A percentile compares a stretch with the other conserved stretches of the same genome.
Evolutionary conservation across 2,888 invertebrate genomes (phyloP).

Genomic region (Aphidius colemani): DNA sequence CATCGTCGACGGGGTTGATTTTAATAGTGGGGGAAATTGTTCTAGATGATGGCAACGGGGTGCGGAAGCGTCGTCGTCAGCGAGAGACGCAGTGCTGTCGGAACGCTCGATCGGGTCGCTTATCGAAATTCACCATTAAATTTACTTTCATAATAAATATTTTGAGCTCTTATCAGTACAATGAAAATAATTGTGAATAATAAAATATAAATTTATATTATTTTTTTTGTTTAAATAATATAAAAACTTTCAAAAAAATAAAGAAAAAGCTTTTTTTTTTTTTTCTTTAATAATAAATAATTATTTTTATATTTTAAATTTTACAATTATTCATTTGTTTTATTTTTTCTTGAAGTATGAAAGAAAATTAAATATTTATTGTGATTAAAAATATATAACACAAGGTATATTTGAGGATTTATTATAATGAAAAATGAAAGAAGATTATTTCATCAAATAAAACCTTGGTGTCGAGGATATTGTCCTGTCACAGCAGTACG

Average conservation of each 20-base stretch:
- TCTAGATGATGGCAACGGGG: constrained; percentile 40
- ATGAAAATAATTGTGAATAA: no score
- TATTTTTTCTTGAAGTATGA: not conserved
- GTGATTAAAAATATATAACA: not conserved
- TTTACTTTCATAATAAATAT: constrained; percentile 12
- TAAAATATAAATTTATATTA: no score
- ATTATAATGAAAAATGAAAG: no score
- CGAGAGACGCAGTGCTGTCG: constrained; percentile 59
- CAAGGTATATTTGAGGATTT: not conserved
- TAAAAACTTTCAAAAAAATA: no score
- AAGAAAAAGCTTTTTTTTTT: no score
- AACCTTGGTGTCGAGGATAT: constrained; percentile 77
- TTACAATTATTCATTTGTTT: not conserved
- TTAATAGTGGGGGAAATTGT: constrained; percentile 12
- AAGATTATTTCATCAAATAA: not conserved
- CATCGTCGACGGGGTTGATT: not conserved
- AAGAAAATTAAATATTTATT: not conserved
- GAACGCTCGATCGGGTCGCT: constrained; percentile 54
- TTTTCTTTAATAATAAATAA: not conserved
- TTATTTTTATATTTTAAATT: not conserved
- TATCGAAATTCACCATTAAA: constrained; percentile 26
- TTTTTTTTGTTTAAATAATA: no score
- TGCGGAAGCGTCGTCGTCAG: constrained; percentile 54
- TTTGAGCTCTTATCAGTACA: not conserved
- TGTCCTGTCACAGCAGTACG: constrained; percentile 99